Base-by-base conservation (phyloP, 2,888 invertebrate species). In the Gymnosoma rotundatum region DNA sequence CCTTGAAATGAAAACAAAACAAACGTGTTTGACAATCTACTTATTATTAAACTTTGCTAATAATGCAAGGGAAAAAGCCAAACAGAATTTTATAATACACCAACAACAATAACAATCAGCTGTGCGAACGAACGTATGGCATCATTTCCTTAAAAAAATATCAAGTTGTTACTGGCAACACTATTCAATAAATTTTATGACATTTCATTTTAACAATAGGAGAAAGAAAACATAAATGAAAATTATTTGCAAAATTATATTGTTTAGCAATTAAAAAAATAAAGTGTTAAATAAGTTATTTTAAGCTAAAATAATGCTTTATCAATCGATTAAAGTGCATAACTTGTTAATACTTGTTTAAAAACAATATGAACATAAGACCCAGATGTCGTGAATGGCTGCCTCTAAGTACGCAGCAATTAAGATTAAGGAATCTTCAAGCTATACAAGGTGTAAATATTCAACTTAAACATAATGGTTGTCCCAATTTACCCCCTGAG, bases 321-420 rank as follows among this genome's bases (percentile, higher is more conserved):
- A 20, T 12, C 66, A 14, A 72, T 21, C 0, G 25, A 20, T 36
- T 64, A 56, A 9, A 48, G 21, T 25, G 6, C 8, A 54, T 21
- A 52, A 45, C 25, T 54, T 72, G 42, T 54, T 81, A 75, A 58
- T 45, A 61, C 58, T 52, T 70, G n/a, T 56, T 38, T 38, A 45
- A 76, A 73, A 60, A 54, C 75, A 74, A 50, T 10, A 90, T 90
- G 90, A 87, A 89, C 85, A 87, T 90, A 78, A 88, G 90, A 12
- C 90, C 91, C 60, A 88, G 90, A 32, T 90, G 89, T 79, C 87
- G 89, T 48, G 88, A 88, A 70, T 90, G 90, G 90, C 83, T 90
- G 83, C 97, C 97, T 66, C 93, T 97, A 85, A 94, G 95, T 63
- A 96, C 97, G 20, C 97, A 97, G 92, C 98, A 98, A 93, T 93